Evolutionary conservation across 2,113 vertebrate species (phyloP), one percentile per base, ranked within the genome.

Genomic region (Lepus europaeus): DNA sequence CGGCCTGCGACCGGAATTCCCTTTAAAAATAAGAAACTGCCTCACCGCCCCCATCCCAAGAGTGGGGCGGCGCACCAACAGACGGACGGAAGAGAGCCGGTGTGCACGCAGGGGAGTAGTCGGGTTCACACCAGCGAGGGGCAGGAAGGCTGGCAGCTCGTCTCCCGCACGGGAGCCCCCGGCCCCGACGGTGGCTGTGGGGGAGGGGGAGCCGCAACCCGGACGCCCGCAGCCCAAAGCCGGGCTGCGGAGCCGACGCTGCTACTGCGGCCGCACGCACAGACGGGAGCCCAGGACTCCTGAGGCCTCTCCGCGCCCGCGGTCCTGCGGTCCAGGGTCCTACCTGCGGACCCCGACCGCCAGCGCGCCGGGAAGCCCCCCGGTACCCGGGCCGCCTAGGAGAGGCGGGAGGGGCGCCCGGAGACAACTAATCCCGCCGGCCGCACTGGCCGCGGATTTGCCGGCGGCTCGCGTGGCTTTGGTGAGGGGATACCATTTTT

Each of bases 21-120:
- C 90, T 92, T 77, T 64, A 33, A 88, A 85, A 96, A 49, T 83
- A 94, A 85, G 56, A 92, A 96, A 85, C 63, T 59, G 69, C 64
- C 84, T 84, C 78, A 13, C 10, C 23, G 66, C 31, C 90, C 80
- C 63, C 89, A 45, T 56, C 25, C 36, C 73, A 22, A 70, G 73
- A 25, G 81, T 61, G 84, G 78, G 64, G 90, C 95, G 89, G 39
- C n/a, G 81, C 68, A 13, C 61, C 31, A 83, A 87, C 68, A 39
- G 56, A 74, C 68, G 0, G 19, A 56, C 73, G 56, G 13, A 19
- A 19, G 56, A 19, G 10, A 19, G 14, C 14, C 56, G 56, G 56
- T 16, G 56, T 59, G 56, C 56, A 14, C 56, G 13, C 59, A 13
- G 1, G 3, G 12, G 2, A 5, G 20, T 27, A 10, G 13, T 17